These are phyloP conservation scores for Petrocephalus zakoni DNA, from an alignment of 2,113 vertebrate species.

Conservation along the genomic window DNA sequence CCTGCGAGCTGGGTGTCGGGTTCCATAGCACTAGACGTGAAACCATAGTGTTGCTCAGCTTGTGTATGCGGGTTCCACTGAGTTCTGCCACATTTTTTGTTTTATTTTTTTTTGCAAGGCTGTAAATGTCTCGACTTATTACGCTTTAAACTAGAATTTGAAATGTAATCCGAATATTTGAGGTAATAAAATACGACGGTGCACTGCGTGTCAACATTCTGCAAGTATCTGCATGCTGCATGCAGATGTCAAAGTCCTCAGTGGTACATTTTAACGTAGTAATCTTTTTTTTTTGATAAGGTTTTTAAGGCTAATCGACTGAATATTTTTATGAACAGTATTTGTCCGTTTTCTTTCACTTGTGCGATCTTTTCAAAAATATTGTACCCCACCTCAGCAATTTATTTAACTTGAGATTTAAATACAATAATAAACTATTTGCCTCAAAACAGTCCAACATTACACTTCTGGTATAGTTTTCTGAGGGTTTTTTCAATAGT, in stretches of 20 bases:
- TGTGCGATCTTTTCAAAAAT: not conserved
- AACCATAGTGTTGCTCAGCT: not conserved
- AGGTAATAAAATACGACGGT: conserved; percentile 10
- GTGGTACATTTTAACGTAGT: not conserved
- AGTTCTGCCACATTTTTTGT: too few relatives aligned
- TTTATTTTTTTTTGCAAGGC: not conserved
- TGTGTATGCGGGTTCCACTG: not conserved
- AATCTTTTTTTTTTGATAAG: conserved; percentile 3
- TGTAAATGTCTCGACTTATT: not conserved
- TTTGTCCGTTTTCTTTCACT: conserved; percentile 6
- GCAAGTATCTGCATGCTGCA: not conserved
- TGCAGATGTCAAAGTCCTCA: not conserved
- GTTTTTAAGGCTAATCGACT: conserved; percentile 25
- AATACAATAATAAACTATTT: not conserved
- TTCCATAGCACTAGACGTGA: not conserved
- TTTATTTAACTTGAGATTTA: conserved; percentile 9
- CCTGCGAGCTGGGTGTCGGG: not conserved
- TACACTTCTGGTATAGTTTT: not conserved
- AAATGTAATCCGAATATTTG: not conserved
- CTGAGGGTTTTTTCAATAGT: not conserved
- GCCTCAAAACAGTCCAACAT: not conserved
- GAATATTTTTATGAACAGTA: conserved; percentile 15
- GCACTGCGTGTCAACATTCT: not conserved
- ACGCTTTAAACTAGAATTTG: not conserved
- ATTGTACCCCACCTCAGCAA: not conserved